Conservation (phyloP, 2,888 invertebrate species). For the Dioctria rufipes region DNA sequence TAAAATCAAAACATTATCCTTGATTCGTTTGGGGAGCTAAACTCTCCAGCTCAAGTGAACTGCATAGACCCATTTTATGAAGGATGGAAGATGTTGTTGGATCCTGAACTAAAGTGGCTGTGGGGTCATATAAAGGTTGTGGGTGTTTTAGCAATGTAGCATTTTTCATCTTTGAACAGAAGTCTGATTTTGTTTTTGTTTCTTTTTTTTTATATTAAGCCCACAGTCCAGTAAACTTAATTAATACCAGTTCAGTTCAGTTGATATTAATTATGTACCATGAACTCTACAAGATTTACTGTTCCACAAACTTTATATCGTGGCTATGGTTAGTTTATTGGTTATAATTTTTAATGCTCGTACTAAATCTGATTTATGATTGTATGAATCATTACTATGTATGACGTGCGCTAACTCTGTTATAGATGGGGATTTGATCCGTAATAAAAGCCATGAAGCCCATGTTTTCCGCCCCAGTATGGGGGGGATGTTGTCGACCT, state of each 20-base stretch:
- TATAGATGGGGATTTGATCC: too few relatives aligned
- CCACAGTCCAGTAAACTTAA: too few relatives aligned
- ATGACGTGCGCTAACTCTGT: constrained; percentile 30
- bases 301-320: too few relatives aligned
- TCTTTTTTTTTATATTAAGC: background rate
- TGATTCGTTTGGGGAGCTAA: background rate
- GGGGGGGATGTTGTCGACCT: too few relatives aligned
- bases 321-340: background rate
- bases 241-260: too few relatives aligned
- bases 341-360: constrained; percentile 28
- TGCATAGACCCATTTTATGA: background rate
- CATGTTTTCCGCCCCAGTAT: too few relatives aligned
- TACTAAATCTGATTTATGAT: constrained; percentile 38
- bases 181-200: background rate
- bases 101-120: background rate
- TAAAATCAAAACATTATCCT: constrained; percentile 3
- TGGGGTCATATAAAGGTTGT: too few relatives aligned
- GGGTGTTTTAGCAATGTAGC: background rate
- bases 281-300: too few relatives aligned
- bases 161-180: constrained; percentile 25
- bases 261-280: too few relatives aligned
- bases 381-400: constrained; percentile 31
- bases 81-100: too few relatives aligned
- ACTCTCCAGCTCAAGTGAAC: background rate
- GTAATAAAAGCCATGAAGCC: too few relatives aligned